These are phyloP conservation scores for Maconellicoccus hirsutus DNA, from an alignment of 1,140 invertebrate genomes.

Conservation along the genomic window DNA sequence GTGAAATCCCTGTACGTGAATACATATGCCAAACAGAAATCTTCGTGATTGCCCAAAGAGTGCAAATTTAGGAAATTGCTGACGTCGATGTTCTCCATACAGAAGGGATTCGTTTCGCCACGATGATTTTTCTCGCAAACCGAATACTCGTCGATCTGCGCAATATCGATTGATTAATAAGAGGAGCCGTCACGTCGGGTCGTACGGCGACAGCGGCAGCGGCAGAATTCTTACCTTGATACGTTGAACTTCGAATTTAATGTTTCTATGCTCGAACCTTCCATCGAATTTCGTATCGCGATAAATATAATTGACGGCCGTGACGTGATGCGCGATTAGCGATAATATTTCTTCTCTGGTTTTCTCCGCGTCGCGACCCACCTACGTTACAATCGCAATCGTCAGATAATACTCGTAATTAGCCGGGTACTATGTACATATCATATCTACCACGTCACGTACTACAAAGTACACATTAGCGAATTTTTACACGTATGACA, in stretches of 20 bases:
- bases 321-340: slow-evolving; percentile 94
- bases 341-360: slow-evolving; percentile 94
- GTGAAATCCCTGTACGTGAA: slow-evolving; percentile 97
- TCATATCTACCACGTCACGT: no score
- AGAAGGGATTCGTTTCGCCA: slow-evolving; percentile 80
- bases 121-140: slow-evolving; percentile 53
- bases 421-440: no score
- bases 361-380: slow-evolving; percentile 48
- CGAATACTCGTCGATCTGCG: slow-evolving; percentile 76
- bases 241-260: slow-evolving; percentile 95
- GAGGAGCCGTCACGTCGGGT: no score
- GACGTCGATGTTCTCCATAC: slow-evolving; percentile 95
- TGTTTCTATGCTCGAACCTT: slow-evolving; percentile 72
- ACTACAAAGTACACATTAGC: no score
- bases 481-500: no score
- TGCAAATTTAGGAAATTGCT: slow-evolving; percentile 98
- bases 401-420: not conserved
- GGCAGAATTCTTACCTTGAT: no score
- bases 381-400: slow-evolving; percentile 26
- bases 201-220: slow-evolving; percentile 23
- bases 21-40: slow-evolving; percentile 96
- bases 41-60: slow-evolving; percentile 90
- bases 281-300: slow-evolving; percentile 87
- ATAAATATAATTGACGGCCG: slow-evolving; percentile 97
- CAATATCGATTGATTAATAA: slow-evolving; percentile 24